Evolutionary conservation across 1,140 invertebrate species (phyloP).

Genomic region (Grapholita molesta): DNA sequence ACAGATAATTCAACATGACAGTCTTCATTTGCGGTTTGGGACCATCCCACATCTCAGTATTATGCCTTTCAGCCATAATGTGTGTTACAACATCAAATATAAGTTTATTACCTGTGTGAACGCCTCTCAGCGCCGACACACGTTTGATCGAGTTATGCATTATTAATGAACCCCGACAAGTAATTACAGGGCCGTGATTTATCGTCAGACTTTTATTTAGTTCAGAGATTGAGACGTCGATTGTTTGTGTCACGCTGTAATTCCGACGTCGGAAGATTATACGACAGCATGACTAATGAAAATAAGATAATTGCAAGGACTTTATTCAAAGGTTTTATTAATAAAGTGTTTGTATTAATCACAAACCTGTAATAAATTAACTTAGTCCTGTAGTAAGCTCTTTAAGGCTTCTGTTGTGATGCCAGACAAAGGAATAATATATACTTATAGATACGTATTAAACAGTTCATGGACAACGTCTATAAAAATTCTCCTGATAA

Average conservation of each 20-base stretch:
- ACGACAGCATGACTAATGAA: neutral
- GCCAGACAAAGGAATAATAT: too few species aligned
- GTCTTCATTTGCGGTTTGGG: neutral
- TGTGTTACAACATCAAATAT: neutral
- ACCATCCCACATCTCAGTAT: neutral
- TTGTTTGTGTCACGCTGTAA: neutral
- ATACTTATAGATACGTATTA: too few species aligned
- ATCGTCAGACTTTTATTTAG: slow-evolving; percentile 30
- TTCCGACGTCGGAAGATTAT: neutral
- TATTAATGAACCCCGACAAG: slow-evolving; percentile 62
- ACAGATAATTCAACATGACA: neutral
- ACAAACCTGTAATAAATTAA: too few species aligned
- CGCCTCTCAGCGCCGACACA: slow-evolving; percentile 17
- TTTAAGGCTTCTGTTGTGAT: too few species aligned
- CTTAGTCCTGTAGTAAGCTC: too few species aligned
- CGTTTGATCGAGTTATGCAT: slow-evolving; percentile 72
- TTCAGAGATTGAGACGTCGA: slow-evolving; percentile 4
- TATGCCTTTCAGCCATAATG: neutral
- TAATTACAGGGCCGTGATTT: slow-evolving; percentile 64
- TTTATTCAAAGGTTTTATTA: too few species aligned
- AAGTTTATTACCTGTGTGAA: slow-evolving; percentile 8
- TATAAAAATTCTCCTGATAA: too few species aligned
- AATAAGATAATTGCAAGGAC: neutral
- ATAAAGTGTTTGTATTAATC: too few species aligned
- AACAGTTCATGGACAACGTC: too few species aligned